Conservation (phyloP, 2,113 vertebrate species). For the Microtus richardsoni region DNA sequence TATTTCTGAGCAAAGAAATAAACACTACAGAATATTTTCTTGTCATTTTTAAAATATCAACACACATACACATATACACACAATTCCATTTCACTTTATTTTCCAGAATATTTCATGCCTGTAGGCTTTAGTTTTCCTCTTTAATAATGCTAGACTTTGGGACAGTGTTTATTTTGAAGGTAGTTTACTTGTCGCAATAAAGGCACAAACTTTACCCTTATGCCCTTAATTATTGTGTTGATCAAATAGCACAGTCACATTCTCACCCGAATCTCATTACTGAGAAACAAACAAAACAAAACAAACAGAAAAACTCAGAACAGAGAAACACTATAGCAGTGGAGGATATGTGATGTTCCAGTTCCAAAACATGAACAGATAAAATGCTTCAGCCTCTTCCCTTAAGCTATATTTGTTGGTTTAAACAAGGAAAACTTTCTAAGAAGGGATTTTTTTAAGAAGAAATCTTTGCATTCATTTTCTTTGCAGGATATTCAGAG, state of each 20-base stretch:
- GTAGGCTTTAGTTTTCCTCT: neutral
- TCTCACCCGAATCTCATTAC: neutral
- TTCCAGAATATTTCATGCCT: neutral
- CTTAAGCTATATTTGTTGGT: neutral
- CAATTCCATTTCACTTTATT: neutral
- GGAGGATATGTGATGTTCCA: conserved; percentile 3
- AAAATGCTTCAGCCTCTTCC: neutral
- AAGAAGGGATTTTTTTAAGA: neutral
- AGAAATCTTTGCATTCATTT: neutral
- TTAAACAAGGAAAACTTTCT: neutral
- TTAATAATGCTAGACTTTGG: neutral
- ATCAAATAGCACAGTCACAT: neutral
- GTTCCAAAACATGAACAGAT: conserved; percentile 58
- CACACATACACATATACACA: neutral
- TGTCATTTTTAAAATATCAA: neutral
- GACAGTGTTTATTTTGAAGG: neutral
- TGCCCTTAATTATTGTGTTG: neutral
- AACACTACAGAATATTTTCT: neutral
- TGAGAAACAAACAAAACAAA: conserved; percentile 63
- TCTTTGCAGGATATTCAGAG: neutral
- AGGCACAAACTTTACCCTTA: neutral
- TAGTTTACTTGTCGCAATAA: neutral
- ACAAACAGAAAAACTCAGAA: conserved; percentile 40
- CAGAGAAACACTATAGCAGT: neutral
- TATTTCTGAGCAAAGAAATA: neutral